Conservation (phyloP, 2,888 invertebrate genomes). For the Philopedon plagiatum region DNA sequence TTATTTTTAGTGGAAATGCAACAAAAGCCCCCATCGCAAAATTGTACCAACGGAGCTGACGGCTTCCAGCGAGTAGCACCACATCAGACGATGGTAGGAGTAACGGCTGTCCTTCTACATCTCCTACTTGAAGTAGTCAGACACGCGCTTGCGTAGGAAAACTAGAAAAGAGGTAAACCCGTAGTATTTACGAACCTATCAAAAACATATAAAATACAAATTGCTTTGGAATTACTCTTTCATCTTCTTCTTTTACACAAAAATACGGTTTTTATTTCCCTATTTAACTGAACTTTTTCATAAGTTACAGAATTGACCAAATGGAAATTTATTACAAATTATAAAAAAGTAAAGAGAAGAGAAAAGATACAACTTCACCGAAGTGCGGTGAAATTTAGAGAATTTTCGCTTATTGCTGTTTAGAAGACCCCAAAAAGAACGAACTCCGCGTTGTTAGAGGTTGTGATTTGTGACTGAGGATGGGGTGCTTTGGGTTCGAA, state of each 20-base stretch:
- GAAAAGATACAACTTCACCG: constrained; percentile 5
- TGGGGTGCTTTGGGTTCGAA: constrained; percentile 44
- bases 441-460: constrained; percentile 38
- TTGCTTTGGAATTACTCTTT: too few species aligned
- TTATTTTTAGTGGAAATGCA: constrained; percentile 42
- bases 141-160: constrained; percentile 33
- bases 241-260: too few species aligned
- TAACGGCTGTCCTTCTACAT: constrained; percentile 3
- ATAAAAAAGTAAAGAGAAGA: constrained; percentile 27
- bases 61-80: background rate
- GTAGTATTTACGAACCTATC: background rate
- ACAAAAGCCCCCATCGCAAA: constrained; percentile 40
- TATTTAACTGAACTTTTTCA: background rate
- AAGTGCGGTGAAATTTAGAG: constrained; percentile 36
- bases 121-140: constrained; percentile 25
- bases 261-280: too few species aligned
- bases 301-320: constrained; percentile 34
- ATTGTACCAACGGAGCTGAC: constrained; percentile 36
- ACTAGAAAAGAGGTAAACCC: constrained; percentile 22
- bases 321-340: constrained; percentile 16
- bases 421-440: constrained; percentile 42
- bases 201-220: too few species aligned
- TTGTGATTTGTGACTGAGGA: constrained; percentile 48
- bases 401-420: constrained; percentile 46
- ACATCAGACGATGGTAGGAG: background rate